Evolutionary conservation across 2,888 invertebrate species (phyloP).

Genomic region (Auanema sp.): DNA sequence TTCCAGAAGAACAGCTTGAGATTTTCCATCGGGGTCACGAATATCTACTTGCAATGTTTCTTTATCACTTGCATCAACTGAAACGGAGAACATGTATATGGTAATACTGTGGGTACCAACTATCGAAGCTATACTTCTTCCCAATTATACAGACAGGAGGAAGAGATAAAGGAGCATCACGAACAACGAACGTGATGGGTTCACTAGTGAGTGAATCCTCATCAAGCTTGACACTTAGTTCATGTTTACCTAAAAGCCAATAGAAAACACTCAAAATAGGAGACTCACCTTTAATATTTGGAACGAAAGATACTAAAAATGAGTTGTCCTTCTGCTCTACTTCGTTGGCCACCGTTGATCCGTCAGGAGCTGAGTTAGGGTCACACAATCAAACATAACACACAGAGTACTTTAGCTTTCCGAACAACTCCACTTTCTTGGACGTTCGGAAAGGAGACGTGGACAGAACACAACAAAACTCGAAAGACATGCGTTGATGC

Average conservation of each 20-base stretch:
- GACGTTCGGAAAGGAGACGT: slow-evolving; percentile 5
- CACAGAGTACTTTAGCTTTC: slow-evolving; percentile 16
- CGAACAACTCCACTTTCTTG: not conserved
- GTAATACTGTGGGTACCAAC: slow-evolving; percentile 15
- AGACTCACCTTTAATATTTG: slow-evolving; percentile 30
- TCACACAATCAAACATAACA: slow-evolving; percentile 28
- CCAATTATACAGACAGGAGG: slow-evolving; percentile 43
- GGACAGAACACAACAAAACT: slow-evolving; percentile 14
- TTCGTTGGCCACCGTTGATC: slow-evolving; percentile 42
- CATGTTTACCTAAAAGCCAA: slow-evolving; percentile 44
- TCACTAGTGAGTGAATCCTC: slow-evolving; percentile 28
- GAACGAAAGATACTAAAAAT: slow-evolving; percentile 32
- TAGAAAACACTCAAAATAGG: not conserved
- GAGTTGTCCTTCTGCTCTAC: slow-evolving; percentile 40
- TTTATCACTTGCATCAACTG: slow-evolving; percentile 38
- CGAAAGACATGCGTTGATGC: slow-evolving; percentile 18
- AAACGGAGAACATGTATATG: not conserved
- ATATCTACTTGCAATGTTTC: slow-evolving; percentile 52
- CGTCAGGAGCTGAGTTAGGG: slow-evolving; percentile 52
- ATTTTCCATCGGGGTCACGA: slow-evolving; percentile 42
- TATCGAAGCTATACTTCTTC: slow-evolving; percentile 48
- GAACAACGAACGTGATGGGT: slow-evolving; percentile 25
- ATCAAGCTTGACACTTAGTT: slow-evolving; percentile 50
- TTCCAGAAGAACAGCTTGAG: slow-evolving; percentile 49
- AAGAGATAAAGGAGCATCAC: slow-evolving; percentile 26